Evolutionary conservation across 2,888 invertebrate genomes (phyloP), one percentile per base, ranked within the genome.

Genomic region (Apamea crenata): DNA sequence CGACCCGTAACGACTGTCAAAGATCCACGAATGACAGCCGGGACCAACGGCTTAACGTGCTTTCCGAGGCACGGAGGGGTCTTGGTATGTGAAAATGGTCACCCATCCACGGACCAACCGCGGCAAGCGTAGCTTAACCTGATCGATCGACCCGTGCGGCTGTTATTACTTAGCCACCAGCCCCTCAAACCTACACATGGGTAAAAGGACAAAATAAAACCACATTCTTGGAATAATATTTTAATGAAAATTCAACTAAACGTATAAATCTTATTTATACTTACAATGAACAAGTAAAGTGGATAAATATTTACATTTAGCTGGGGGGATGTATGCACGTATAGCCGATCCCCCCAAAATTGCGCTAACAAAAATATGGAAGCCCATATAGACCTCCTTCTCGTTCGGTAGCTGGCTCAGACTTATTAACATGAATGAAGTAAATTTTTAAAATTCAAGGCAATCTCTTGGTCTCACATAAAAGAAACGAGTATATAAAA

Each of bases 261-360:
- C 95, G 96, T 97, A 97, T 97, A 96, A 96, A 97, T 96, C 96
- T 96, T 96, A 96, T 96, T 97, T 96, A 97, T 96, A 97, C 96
- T 96, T 96, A 96, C 94, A 95, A 94, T 96, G 94, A 96, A 96
- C 96, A 95, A 94, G 94, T 96, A 94, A 89, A 94, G 93, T 94
- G 94, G 91, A 92, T 95, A 94, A 93, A 95, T 96, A 96, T 96
- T 94, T 96, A 97, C 96, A 96, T 93, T 91, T 91, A 94, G 88
- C 94, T 93, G 92, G 92, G 91, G 88, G 90, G 91, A 86, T 40
- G 81, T 77, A 73, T 84, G 89, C 91, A 83, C 88, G 89, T 89
- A 81, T 65, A 86, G 78, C 88, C 81, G 83, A 81, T 83, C 90
- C 92, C 93, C 92, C 93, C 94, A 95, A 96, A 95, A 96, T 96